A percentile compares a stretch with the other conserved stretches of the same genome.
phyloP scores from a whole-genome alignment of 2,113 vertebrate species.

The Ceratotherium simum region DNA sequence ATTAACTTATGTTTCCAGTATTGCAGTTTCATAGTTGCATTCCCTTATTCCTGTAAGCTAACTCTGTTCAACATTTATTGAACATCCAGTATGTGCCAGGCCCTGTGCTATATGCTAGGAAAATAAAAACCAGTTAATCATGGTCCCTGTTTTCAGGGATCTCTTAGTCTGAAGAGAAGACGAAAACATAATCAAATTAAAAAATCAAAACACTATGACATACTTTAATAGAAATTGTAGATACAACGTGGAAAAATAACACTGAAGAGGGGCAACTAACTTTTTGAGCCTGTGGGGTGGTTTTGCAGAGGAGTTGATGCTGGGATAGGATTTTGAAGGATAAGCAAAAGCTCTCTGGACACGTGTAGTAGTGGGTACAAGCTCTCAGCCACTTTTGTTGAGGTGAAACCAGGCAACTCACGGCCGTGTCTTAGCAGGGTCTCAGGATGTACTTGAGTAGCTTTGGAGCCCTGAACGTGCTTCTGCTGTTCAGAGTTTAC shows the following conservation, averaged over 20 bases:
- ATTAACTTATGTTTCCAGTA: fast-evolving
- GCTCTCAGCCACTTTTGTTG: neutral
- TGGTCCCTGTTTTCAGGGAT: neutral
- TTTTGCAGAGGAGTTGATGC: neutral
- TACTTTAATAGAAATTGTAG: neutral
- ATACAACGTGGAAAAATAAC: fast-evolving
- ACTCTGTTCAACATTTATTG: neutral
- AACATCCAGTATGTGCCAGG: slow-evolving; percentile 24
- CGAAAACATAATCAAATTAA: too few relatives aligned
- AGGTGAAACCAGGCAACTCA: fast-evolving
- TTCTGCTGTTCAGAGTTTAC: too few relatives aligned
- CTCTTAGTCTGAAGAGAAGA: neutral
- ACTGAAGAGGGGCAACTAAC: fast-evolving
- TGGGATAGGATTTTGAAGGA: too few relatives aligned
- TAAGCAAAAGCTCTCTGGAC: neutral
- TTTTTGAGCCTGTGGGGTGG: fast-evolving
- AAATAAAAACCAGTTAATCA: neutral
- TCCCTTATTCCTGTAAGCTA: neutral
- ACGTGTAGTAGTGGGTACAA: fast-evolving
- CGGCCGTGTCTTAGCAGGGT: neutral
- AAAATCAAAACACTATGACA: fast-evolving
- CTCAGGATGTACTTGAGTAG: fast-evolving
- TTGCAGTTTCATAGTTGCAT: fast-evolving
- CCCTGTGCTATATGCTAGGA: neutral
- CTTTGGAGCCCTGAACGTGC: fast-evolving